A percentile compares a stretch with the other conserved stretches of the same genome.
Evolutionary conservation across 2,113 vertebrate genomes (phyloP).

Genomic region (Mixornis gularis): DNA sequence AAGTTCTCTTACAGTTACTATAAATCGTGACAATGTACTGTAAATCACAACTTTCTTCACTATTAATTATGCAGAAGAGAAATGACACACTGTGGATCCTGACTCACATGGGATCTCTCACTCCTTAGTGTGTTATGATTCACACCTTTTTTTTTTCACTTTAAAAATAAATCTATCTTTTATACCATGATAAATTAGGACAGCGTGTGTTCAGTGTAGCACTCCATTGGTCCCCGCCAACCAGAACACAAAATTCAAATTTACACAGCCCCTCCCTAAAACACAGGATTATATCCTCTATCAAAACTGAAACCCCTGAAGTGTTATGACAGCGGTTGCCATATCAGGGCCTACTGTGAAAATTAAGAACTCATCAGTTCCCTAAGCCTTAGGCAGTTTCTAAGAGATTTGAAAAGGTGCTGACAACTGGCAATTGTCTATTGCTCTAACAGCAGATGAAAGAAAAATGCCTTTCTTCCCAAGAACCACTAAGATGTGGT

Average conservation of each 20-base stretch:
- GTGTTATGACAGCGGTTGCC: background rate
- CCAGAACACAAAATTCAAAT: background rate
- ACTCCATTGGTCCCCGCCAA: background rate
- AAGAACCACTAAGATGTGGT: background rate
- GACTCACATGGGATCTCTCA: background rate
- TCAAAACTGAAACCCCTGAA: background rate
- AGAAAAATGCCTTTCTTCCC: background rate
- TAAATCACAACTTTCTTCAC: background rate
- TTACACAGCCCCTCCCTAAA: background rate
- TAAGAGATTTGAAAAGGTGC: conserved; percentile 13
- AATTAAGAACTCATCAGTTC: conserved; percentile 30
- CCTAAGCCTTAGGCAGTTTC: conserved; percentile 18
- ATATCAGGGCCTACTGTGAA: background rate
- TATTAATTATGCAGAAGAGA: background rate
- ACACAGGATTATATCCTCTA: background rate
- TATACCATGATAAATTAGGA: background rate
- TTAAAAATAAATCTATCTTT: background rate
- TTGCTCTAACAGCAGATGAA: background rate
- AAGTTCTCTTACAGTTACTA: background rate
- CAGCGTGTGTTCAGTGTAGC: background rate
- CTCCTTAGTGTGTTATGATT: background rate
- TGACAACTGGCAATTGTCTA: conserved; percentile 33
- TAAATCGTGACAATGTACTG: background rate
- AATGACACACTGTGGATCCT: background rate
- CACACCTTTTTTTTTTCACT: background rate